These are phyloP conservation scores for Papilio elwesi DNA, from an alignment of 2,888 invertebrate species.

Conservation along the genomic window DNA sequence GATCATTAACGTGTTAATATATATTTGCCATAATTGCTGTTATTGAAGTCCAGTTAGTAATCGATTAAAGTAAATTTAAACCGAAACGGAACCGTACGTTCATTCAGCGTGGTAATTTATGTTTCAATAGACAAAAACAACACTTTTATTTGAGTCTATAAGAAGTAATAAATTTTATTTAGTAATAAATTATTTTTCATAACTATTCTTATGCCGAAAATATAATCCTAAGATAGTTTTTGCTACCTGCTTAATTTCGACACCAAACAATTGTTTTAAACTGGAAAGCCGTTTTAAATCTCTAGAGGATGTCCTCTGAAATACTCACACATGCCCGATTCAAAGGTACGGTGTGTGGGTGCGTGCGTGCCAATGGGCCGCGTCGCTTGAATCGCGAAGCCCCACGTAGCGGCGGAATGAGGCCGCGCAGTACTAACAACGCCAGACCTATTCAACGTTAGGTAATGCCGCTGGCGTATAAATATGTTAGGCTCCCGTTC, in stretches of 20 bases:
- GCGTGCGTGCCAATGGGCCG: constrained; percentile 38
- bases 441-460: constrained; percentile 50
- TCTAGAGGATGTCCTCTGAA: constrained; percentile 16
- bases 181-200: too few relatives aligned
- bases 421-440: constrained; percentile 55
- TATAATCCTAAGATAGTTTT: too few relatives aligned
- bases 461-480: constrained; percentile 30
- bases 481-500: constrained; percentile 30
- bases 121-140: too few relatives aligned
- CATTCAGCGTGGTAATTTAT: too few relatives aligned
- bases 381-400: constrained; percentile 57
- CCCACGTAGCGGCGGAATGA: constrained; percentile 63
- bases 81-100: background rate
- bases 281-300: constrained; percentile 7
- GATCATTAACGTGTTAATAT: background rate
- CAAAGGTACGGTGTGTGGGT: background rate
- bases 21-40: background rate
- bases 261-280: background rate
- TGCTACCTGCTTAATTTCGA: background rate
- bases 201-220: too few relatives aligned
- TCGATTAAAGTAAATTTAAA: background rate
- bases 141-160: too few relatives aligned
- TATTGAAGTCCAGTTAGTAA: background rate
- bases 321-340: background rate
- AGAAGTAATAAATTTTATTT: too few relatives aligned